Evolutionary conservation across 2,113 vertebrate genomes (phyloP).

Genomic region (Cryptoleucopteryx plumbea): DNA sequence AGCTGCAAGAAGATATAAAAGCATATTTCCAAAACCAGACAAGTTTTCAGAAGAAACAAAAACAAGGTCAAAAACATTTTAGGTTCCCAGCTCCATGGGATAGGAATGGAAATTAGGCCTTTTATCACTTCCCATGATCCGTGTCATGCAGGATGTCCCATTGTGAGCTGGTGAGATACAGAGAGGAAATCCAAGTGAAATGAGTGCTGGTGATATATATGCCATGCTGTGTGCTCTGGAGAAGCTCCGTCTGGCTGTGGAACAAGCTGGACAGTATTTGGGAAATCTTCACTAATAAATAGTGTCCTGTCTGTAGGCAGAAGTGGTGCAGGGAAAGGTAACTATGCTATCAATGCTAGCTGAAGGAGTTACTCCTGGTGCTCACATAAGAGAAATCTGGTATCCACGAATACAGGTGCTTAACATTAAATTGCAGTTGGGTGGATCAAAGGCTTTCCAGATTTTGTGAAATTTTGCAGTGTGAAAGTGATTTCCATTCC

Average conservation of each 20-base stretch:
- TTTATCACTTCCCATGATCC: background rate
- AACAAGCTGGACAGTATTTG: background rate
- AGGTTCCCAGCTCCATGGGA: background rate
- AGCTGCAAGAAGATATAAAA: background rate
- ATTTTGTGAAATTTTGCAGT: background rate
- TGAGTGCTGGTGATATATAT: background rate
- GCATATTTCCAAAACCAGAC: background rate
- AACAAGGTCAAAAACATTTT: background rate
- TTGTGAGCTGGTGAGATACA: background rate
- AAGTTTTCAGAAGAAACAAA: background rate
- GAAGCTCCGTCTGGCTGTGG: background rate
- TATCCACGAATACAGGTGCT: background rate
- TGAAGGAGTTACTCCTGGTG: background rate
- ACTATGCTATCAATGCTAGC: fast-evolving
- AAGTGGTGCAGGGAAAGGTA: background rate
- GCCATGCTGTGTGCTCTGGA: background rate
- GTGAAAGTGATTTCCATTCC: background rate
- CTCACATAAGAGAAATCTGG: background rate
- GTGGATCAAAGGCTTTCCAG: background rate
- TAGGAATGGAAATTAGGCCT: background rate
- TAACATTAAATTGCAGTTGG: background rate
- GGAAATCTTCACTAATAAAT: background rate
- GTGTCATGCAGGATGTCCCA: background rate
- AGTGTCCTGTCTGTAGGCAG: background rate
- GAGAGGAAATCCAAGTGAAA: background rate